Evolutionary conservation across 2,888 invertebrate genomes (phyloP).

Genomic region (Ophion obscuratus): DNA sequence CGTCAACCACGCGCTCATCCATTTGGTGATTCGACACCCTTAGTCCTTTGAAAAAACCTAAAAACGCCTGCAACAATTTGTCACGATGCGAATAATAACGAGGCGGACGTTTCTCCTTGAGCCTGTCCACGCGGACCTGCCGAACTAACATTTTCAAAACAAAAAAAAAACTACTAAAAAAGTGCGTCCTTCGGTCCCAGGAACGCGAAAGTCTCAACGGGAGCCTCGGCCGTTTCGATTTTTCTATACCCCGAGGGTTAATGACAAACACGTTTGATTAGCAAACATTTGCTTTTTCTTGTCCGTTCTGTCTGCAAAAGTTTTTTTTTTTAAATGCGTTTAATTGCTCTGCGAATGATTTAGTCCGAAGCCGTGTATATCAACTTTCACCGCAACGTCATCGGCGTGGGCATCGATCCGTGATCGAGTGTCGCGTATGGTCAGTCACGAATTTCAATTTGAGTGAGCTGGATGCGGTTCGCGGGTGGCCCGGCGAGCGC

Average conservation of each 20-base stretch:
- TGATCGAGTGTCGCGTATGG: conserved; percentile 42
- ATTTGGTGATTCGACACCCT: no score
- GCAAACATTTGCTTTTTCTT: not conserved
- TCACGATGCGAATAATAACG: no score
- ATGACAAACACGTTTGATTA: not conserved
- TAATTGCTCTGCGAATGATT: conserved; percentile 42
- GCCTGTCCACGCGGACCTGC: no score
- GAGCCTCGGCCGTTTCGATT: conserved; percentile 1
- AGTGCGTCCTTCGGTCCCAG: not conserved
- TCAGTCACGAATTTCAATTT: conserved; percentile 54
- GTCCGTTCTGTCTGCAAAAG: conserved; percentile 14
- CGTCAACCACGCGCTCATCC: no score
- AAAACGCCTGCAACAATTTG: no score
- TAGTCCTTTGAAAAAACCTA: no score
- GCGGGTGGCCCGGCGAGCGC: conserved; percentile 58
- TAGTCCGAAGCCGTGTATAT: conserved; percentile 17
- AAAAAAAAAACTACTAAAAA: not conserved
- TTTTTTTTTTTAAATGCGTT: not conserved
- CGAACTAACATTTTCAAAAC: not conserved
- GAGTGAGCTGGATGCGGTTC: conserved; percentile 32
- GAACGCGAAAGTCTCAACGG: not conserved
- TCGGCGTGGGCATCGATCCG: conserved; percentile 55
- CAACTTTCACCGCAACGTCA: conserved; percentile 57
- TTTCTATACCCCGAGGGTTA: conserved; percentile 3
- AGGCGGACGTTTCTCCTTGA: no score